These are phyloP conservation scores for Octonoba sinensis DNA, from an alignment of 2,888 invertebrate species.

Conservation along the genomic window DNA sequence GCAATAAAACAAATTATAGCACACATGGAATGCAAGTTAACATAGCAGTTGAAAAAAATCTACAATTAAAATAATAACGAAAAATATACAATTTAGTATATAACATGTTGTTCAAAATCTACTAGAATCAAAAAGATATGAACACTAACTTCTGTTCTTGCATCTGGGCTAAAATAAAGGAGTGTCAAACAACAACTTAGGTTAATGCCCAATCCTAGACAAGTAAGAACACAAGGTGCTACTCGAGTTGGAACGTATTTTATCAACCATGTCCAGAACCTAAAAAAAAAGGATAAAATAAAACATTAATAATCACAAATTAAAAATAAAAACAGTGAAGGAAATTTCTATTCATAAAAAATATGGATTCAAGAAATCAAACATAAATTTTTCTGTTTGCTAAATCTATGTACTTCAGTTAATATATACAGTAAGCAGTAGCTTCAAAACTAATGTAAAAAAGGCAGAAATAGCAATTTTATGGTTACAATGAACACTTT, in stretches of 20 bases:
- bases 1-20: not conserved
- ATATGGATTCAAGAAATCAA: not conserved
- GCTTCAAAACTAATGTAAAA: too few species aligned
- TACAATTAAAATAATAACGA: too few species aligned
- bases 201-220: conserved; percentile 91
- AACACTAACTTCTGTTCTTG: conserved; percentile 74
- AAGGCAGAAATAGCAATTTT: too few species aligned
- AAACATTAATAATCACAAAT: not conserved
- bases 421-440: too few species aligned
- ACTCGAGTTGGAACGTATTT: conserved; percentile 90
- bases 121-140: too few species aligned
- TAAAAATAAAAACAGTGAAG: not conserved
- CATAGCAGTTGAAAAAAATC: too few species aligned
- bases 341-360: not conserved
- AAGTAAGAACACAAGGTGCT: conserved; percentile 97
- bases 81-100: too few species aligned
- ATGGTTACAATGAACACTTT: too few species aligned
- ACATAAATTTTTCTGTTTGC: too few species aligned
- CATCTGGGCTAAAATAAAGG: conserved; percentile 93
- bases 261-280: conserved; percentile 97
- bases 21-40: not conserved
- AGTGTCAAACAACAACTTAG: conserved; percentile 91
- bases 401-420: not conserved
- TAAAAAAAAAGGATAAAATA: conserved; percentile 74
- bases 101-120: too few species aligned